Percentiles rank a stretch among this genome's conserved stretches.
phyloP scores from a whole-genome alignment of 2,888 invertebrate genomes.

The Phasia obesa region DNA sequence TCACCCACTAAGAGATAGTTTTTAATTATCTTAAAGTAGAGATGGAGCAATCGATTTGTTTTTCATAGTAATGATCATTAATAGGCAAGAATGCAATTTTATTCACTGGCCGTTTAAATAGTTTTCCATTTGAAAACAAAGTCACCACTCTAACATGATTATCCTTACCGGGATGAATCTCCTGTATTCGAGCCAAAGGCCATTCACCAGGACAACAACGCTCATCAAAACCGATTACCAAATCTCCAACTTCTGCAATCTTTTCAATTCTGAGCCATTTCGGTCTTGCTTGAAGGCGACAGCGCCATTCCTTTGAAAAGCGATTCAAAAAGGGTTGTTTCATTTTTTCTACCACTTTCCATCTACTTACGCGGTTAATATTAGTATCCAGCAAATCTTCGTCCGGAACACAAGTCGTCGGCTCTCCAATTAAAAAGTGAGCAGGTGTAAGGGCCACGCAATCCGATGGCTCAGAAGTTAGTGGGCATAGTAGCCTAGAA shows the following conservation, averaged over 20 bases:
- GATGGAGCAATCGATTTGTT: too few relatives aligned
- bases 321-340: neutral
- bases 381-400: neutral
- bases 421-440: neutral
- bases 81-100: neutral
- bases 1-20: too few relatives aligned
- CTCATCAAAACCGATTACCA: neutral
- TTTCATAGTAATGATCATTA: neutral
- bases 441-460: neutral
- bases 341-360: neutral
- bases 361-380: neutral
- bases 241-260: neutral
- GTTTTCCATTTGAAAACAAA: neutral
- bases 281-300: slow-evolving; percentile 9
- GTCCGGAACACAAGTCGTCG: neutral
- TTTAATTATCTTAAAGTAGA: too few relatives aligned
- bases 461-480: neutral
- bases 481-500: neutral
- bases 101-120: neutral
- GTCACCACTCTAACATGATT: neutral
- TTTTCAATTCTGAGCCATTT: neutral
- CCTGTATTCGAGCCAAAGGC: neutral
- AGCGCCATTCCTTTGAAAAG: slow-evolving; percentile 1
- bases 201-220: neutral
- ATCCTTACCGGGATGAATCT: neutral